Evolutionary conservation across 2,888 invertebrate species (phyloP), one percentile per base, ranked within the genome.

Genomic region (Tipula confusa): DNA sequence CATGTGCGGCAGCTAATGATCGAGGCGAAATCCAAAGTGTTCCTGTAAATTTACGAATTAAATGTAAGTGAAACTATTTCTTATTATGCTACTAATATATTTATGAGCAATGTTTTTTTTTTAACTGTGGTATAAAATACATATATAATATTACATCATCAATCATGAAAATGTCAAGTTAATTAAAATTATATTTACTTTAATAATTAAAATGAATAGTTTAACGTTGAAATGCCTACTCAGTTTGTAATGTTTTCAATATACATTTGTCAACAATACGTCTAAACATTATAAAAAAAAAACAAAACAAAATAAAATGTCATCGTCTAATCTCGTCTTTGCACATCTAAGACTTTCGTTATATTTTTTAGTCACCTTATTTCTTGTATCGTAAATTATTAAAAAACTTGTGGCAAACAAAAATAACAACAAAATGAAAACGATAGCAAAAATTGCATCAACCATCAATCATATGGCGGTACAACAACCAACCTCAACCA

Each of bases 1-100:
- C 95, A 84, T 97, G 97, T 88, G 91, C 94, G 84, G 96, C 96
- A 28, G 93, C 94, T 86, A 97, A 97, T 89, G 93, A 94, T 84
- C 92, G 94, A 83, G 96, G 96, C 13, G 96, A 96, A 89, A 95
- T 95, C 4, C 92, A 94, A 85, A 96, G 96, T 87, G 92, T 94
- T 84, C 91, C 93, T 83, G 95, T 96, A 31, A 92, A 92, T 86
- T 91, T 96, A 29, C 92, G 95, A 86, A 95, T 96, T 88, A 93
- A 95, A 89, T 96, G 96, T 96, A 90, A 95, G 96, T 94, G 15
- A 31, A 1, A 80, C 6, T 13, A 80, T 80, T n/a, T 64, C 11
- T 9, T 33, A 33, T 33, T 33, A 33, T 33, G 33, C 3, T 33
- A 33, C 1, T 1, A 9, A 33, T 33, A 33, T 6, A 33, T 33